Evolutionary conservation across 1,140 invertebrate genomes (phyloP).

Genomic region (Muscidifurax raptorellus): DNA sequence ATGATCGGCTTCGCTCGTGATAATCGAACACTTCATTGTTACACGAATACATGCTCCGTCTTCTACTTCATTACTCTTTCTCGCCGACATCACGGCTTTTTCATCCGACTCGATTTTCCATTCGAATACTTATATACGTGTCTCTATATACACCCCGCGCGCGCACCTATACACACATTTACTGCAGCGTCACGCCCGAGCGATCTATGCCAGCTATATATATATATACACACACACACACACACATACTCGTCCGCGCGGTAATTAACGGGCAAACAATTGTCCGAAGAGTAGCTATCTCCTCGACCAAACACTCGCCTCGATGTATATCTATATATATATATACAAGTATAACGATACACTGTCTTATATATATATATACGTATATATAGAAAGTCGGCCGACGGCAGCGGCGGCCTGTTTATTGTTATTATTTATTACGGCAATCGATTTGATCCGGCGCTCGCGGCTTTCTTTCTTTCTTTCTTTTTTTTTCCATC

Average conservation of each 20-base stretch:
- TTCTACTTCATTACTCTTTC: not conserved
- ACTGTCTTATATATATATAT: not conserved
- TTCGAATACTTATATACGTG: not conserved
- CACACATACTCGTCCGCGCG: constrained; percentile 40
- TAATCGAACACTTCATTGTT: not conserved
- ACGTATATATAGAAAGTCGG: constrained; percentile 53
- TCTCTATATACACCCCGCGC: not conserved
- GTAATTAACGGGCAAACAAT: constrained; percentile 61
- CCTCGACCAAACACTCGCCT: constrained; percentile 16
- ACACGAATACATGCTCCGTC: not conserved
- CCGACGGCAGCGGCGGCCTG: constrained; percentile 28
- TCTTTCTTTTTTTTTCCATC: constrained; percentile 11
- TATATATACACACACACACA: no score
- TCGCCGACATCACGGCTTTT: not conserved
- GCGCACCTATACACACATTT: not conserved
- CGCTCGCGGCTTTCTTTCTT: constrained; percentile 30
- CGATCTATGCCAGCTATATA: constrained; percentile 12
- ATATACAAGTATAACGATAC: not conserved
- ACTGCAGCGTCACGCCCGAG: constrained; percentile 53
- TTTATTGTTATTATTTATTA: constrained; percentile 63
- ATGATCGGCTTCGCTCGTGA: not conserved
- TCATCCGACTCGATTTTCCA: not conserved
- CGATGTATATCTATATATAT: not conserved
- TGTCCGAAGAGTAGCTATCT: constrained; percentile 33
- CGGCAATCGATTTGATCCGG: constrained; percentile 56